Base-by-base conservation (phyloP, 2,888 invertebrate genomes). In the Dicyrtomina minuta region DNA sequence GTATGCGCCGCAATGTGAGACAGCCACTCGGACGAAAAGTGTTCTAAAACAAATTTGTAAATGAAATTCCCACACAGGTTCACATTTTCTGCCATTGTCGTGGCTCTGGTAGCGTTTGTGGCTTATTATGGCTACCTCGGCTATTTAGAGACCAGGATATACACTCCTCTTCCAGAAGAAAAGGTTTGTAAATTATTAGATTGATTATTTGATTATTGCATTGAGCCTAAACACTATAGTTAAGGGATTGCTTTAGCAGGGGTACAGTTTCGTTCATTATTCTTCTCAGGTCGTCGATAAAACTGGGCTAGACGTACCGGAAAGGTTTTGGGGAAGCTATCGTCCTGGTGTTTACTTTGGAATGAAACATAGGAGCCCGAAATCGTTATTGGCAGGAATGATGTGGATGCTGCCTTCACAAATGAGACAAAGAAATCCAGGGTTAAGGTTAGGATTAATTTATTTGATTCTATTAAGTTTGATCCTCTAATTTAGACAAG, bases 281-380 rank as follows among this genome's bases (percentile, higher is more conserved):
- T n/a, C n/a, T 33, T 3, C 3, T 78, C 72, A 90, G 90, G 88
- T 92, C 76, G 90, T 93, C 0, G 80, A 83, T 61, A 84, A 85
- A 62, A 84, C 87, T n/a, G 91, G 90, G 0, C 80, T 91, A 49
- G 87, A 88, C 60, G 86, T 90, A 2, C 88, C 90, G 0, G 89
- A 91, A 13, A 85, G 89, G 51, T 94, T 90, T 83, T 99, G 99
- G 99, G 98, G 98, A 10, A 89, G 91, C 0, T 98, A 97, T 81
- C 80, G 96, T 26, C 89, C 96, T 0, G 91, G 92, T 0, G 87
- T 89, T 1, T 96, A 96, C 82, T 85, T 96, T 81, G 96, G 96
- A 0, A 83, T 99, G 81, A 93, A 95, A 83, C 93, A 93, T 0
- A 84, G 97, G 66, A 92, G 93, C 81, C 92, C 94, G 0, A 84